Evolutionary conservation across 2,113 vertebrate species (phyloP).

Genomic region (Mus spicilegus): DNA sequence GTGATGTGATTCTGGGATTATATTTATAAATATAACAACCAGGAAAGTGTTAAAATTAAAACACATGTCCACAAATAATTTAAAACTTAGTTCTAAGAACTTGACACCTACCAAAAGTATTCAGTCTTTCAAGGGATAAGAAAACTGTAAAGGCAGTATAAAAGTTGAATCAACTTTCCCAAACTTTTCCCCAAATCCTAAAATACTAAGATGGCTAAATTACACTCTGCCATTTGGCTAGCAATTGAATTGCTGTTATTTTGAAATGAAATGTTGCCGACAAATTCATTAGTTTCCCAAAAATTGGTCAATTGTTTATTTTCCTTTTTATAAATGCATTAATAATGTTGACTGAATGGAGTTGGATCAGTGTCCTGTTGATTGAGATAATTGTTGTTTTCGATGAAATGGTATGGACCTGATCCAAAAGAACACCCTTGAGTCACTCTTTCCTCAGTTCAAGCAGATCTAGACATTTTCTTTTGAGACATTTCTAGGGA

Average conservation of each 20-base stretch:
- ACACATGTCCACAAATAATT: conserved; percentile 25
- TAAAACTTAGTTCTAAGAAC: not conserved
- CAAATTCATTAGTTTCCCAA: conserved; percentile 71
- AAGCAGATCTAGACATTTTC: conserved; percentile 1
- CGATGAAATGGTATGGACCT: conserved; percentile 26
- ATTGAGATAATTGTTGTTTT: conserved; percentile 57
- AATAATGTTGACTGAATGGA: conserved; percentile 45
- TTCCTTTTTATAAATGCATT: conserved; percentile 38
- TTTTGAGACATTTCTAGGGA: not conserved
- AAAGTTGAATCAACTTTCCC: conserved; percentile 65
- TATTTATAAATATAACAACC: conserved; percentile 38
- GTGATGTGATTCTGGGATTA: not conserved
- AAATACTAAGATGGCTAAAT: conserved; percentile 68
- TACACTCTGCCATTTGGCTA: conserved; percentile 59
- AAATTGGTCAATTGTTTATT: conserved; percentile 42
- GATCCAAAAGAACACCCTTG: not conserved
- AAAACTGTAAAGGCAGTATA: conserved; percentile 33
- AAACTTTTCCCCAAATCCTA: conserved; percentile 54
- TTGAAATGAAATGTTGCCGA: conserved; percentile 69
- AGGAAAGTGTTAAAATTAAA: not conserved
- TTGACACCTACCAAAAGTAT: conserved; percentile 16
- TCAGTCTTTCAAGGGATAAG: conserved; percentile 23
- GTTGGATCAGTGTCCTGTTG: not conserved
- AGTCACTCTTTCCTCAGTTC: not conserved
- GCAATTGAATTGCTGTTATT: conserved; percentile 56